Percentiles rank a stretch among this genome's conserved stretches.
Conservation (phyloP, 2,888 invertebrate species). For the Drosophila koepferae region DNA sequence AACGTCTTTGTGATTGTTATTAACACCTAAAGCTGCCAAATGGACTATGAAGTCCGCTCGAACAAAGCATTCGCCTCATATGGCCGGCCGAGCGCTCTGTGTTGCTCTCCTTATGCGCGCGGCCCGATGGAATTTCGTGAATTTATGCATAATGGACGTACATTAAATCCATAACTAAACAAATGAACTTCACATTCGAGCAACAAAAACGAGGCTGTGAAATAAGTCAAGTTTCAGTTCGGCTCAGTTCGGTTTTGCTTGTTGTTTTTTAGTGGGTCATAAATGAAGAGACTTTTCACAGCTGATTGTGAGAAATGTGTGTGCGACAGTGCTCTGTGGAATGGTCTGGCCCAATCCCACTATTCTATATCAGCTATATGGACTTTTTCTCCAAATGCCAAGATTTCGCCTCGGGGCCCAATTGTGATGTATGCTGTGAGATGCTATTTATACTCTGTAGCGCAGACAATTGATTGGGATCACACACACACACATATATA, state of each 20-base stretch:
- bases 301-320: slow-evolving; percentile 79
- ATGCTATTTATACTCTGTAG: slow-evolving; percentile 28
- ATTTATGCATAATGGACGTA: slow-evolving; percentile 80
- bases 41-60: slow-evolving; percentile 76
- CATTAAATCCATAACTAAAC: slow-evolving; percentile 76
- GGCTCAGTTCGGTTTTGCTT: slow-evolving; percentile 22
- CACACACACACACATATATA: too few species aligned
- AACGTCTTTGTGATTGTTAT: slow-evolving; percentile 80
- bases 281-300: slow-evolving; percentile 81
- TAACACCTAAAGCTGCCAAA: slow-evolving; percentile 79
- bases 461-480: background rate
- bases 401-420: slow-evolving; percentile 19
- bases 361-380: slow-evolving; percentile 1
- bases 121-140: slow-evolving; percentile 71
- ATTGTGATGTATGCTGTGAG: slow-evolving; percentile 39
- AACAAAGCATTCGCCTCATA: slow-evolving; percentile 70
- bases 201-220: slow-evolving; percentile 47
- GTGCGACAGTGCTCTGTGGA: slow-evolving; percentile 57
- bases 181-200: slow-evolving; percentile 37
- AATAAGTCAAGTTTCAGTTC: slow-evolving; percentile 38
- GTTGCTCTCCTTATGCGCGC: slow-evolving; percentile 22
- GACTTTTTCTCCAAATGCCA: slow-evolving; percentile 15
- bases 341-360: slow-evolving; percentile 1
- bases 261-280: slow-evolving; percentile 76
- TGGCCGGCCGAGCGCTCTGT: slow-evolving; percentile 4